Evolutionary conservation across 2,888 invertebrate genomes (phyloP).

Genomic region (Harpalus rubripes): DNA sequence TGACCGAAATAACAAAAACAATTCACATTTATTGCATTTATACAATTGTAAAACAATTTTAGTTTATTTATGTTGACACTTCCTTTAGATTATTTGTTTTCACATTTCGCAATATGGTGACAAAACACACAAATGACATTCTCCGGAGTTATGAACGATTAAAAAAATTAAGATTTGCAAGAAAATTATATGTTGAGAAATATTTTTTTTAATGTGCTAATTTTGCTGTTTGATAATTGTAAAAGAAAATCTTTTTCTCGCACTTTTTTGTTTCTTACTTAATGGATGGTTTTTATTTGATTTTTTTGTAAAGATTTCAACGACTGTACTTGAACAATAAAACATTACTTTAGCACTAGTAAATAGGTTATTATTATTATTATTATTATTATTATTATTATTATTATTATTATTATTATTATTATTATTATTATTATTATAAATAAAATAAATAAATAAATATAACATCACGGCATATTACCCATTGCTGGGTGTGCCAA

Average conservation of each 20-base stretch:
- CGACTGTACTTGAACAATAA: too few relatives aligned
- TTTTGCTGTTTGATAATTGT: conserved; percentile 2
- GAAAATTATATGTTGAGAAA: conserved; percentile 45
- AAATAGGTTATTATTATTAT: too few relatives aligned
- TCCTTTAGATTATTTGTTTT: conserved; percentile 54
- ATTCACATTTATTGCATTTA: conserved; percentile 43
- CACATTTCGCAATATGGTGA: conserved; percentile 50
- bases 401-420: too few relatives aligned
- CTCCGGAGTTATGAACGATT: conserved; percentile 5
- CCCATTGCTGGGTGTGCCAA: too few relatives aligned
- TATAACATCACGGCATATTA: too few relatives aligned
- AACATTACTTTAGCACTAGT: too few relatives aligned
- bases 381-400: too few relatives aligned
- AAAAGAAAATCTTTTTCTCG: not conserved
- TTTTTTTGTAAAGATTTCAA: not conserved
- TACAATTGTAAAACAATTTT: conserved; percentile 44
- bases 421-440: too few relatives aligned
- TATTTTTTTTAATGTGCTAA: conserved; percentile 7
- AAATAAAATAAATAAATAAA: too few relatives aligned
- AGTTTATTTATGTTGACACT: conserved; percentile 48
- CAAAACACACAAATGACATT: conserved; percentile 40
- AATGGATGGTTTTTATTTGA: not conserved
- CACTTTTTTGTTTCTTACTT: not conserved
- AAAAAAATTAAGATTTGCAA: conserved; percentile 32
- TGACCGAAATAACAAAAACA: conserved; percentile 52